These are phyloP conservation scores for Pseudopipra pipra DNA, from an alignment of 2,113 vertebrate species.

Conservation along the genomic window DNA sequence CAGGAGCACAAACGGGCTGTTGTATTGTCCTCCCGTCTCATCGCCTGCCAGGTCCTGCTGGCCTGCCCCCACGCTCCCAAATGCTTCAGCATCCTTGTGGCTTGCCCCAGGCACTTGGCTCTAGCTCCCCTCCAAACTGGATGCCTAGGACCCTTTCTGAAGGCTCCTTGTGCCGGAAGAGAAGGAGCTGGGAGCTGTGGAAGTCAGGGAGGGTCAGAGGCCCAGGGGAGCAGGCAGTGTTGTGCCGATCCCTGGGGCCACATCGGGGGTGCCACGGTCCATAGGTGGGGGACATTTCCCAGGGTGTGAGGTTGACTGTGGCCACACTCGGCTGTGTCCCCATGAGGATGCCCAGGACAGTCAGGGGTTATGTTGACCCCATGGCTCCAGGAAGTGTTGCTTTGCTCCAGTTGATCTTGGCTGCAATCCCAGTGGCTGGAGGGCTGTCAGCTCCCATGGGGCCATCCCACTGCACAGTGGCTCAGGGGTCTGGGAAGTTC, in stretches of 20 bases:
- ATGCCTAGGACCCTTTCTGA: neutral
- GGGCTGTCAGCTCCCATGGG: neutral
- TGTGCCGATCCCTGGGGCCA: neutral
- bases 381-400: neutral
- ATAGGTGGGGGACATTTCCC: neutral
- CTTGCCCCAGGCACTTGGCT: neutral
- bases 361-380: rapidly evolving
- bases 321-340: neutral
- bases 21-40: slow-evolving; percentile 36
- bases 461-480: rapidly evolving
- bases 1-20: neutral
- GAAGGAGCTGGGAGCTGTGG: neutral
- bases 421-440: neutral
- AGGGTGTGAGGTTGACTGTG: neutral
- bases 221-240: neutral
- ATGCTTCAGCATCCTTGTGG: neutral
- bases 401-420: neutral
- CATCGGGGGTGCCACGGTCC: neutral
- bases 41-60: slow-evolving; percentile 26
- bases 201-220: neutral
- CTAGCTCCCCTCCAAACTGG: neutral
- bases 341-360: neutral
- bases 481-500: rapidly evolving
- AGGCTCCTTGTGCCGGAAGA: neutral
- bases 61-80: neutral